Percentiles rank a stretch among this genome's conserved stretches.
Conservation (phyloP, 2,888 invertebrate species). For the Gasteruption jaculator region DNA sequence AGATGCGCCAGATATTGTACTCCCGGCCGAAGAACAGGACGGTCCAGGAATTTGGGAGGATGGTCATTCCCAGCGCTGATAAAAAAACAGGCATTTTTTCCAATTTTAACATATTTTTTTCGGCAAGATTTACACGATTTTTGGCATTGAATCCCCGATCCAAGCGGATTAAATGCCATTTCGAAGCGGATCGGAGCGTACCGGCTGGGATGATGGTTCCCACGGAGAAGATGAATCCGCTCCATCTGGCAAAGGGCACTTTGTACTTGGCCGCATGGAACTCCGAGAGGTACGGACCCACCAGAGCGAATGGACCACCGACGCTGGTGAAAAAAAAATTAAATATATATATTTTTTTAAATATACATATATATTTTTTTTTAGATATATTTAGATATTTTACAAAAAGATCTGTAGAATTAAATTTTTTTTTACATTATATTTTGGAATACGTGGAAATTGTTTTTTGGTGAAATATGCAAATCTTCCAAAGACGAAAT, state of each 20-base stretch:
- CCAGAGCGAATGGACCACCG: conserved; percentile 70
- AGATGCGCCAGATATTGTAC: conserved; percentile 54
- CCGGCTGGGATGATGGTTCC: conserved; percentile 63
- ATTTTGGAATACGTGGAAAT: no score
- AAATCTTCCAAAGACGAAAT: no score
- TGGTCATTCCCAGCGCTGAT: conserved; percentile 49
- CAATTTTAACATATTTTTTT: no score
- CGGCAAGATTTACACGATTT: no score
- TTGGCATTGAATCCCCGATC: no score
- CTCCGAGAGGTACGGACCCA: conserved; percentile 70
- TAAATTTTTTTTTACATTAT: no score
- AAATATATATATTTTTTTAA: conserved; percentile 1
- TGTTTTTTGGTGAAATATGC: no score
- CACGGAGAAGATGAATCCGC: conserved; percentile 64
- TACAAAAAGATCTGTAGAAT: no score
- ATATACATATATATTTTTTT: not conserved
- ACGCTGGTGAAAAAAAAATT: conserved; percentile 48
- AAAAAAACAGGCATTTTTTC: no score
- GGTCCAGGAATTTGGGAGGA: conserved; percentile 44
- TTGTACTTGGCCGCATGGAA: conserved; percentile 66
- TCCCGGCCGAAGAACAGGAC: conserved; percentile 30
- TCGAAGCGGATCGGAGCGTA: no score
- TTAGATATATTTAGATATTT: no score
- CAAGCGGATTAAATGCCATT: no score
- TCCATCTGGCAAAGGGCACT: conserved; percentile 61